These are phyloP conservation scores for Ariolimax columbianus DNA, from an alignment of 2,888 invertebrate species.

Conservation along the genomic window DNA sequence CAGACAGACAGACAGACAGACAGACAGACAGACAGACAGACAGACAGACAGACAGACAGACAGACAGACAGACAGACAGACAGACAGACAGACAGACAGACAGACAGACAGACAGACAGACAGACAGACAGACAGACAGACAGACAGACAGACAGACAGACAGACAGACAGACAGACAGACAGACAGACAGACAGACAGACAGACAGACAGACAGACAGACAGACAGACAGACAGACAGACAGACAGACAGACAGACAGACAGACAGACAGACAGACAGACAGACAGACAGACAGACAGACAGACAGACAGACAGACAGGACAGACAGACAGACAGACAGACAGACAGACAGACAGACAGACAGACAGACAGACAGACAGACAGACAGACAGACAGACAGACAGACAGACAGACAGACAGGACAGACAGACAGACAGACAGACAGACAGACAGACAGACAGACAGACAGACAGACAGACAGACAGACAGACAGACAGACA, in stretches of 20 bases:
- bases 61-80: conserved; percentile 33
- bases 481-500: too few relatives aligned
- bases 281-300: neutral
- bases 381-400: conserved; percentile 18
- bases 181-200: conserved; percentile 28
- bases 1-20: neutral
- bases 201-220: conserved; percentile 30
- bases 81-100: conserved; percentile 3
- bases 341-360: conserved; percentile 25
- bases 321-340: conserved; percentile 29
- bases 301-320: conserved; percentile 23
- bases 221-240: conserved; percentile 34
- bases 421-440: conserved; percentile 3
- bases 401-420: neutral
- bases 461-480: too few relatives aligned
- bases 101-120: neutral
- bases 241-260: conserved; percentile 19
- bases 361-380: conserved; percentile 27
- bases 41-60: conserved; percentile 34
- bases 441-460: neutral
- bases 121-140: conserved; percentile 32
- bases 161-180: conserved; percentile 33
- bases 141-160: conserved; percentile 35
- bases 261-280: conserved; percentile 3
- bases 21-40: neutral